Conservation (phyloP, 2,888 invertebrate species). For the Cephus spinipes region DNA sequence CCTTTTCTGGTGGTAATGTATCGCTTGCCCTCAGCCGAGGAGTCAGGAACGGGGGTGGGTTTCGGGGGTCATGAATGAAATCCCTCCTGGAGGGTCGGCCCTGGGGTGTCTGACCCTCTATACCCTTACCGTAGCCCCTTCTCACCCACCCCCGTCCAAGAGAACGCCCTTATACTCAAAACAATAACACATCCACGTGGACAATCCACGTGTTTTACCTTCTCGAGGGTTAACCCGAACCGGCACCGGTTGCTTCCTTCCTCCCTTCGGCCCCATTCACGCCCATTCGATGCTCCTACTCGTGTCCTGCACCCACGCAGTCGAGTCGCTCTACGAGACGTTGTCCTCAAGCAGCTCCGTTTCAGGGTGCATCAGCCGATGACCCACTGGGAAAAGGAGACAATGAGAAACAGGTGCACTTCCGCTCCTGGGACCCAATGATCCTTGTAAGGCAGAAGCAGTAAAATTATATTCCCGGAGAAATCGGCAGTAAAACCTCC, state of each 20-base stretch:
- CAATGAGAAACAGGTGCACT: no score
- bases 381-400: no score
- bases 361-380: no score
- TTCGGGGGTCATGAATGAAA: conserved; percentile 61
- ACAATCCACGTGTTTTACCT: conserved; percentile 43
- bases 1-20: conserved; percentile 58
- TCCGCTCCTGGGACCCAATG: no score
- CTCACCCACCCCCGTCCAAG: conserved; percentile 37
- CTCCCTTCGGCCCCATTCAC: not conserved
- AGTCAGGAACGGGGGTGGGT: conserved; percentile 41
- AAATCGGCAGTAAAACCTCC: no score
- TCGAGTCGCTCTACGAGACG: no score
- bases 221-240: not conserved
- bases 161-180: conserved; percentile 53
- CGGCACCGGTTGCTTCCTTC: conserved; percentile 31
- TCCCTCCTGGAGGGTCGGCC: conserved; percentile 62
- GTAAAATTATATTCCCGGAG: no score
- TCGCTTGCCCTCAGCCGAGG: conserved; percentile 53
- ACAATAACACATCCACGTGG: conserved; percentile 63
- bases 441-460: no score
- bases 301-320: no score
- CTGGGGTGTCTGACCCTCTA: conserved; percentile 63
- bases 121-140: conserved; percentile 39
- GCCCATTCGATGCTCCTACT: no score
- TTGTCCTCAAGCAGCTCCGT: no score